Base-by-base conservation (phyloP, 2,113 vertebrate species). In the Capra hircus region DNA sequence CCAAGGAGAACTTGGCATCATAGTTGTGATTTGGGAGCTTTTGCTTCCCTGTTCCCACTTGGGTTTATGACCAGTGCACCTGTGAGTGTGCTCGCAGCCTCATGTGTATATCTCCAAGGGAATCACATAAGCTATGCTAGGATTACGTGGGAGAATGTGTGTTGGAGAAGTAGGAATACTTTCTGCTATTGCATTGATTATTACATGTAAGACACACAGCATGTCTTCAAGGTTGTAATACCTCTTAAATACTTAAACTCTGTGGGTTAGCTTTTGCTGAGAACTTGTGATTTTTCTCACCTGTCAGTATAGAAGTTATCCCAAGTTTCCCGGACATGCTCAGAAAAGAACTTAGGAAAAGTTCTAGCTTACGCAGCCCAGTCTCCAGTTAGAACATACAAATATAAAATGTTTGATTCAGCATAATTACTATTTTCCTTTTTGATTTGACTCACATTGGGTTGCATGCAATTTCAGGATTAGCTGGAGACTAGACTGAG, bases 341-440 rank as follows among this genome's bases (percentile, higher is more conserved):
- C 60, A 48, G 45, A 83, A 96, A 85, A 90, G 74, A 92, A 82
- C 71, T 97, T 53, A 55, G 62, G 80, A 74, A 93, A 95, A 89
- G 60, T 95, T 91, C 50, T 95, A 93, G 59, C 45, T 93, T 94
- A 60, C 86, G 43, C 57, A 91, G 91, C 77, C 83, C 57, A 53
- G 8, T 93, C 21, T 97, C 19, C 45, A 57, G 87, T 97, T 97
- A 88, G 82, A 97, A 84, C 90, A 84, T 85, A 88, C 36, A 98
- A 86, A 95, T 96, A 87, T 52, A 94, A 98, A 83, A 98, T 98
- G 80, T 94, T 96, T 95, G 95, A 97, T 95, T 97, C 86, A 50
- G 67, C 53, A 23, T 97, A 98, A 97, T 97, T 96, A 97, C 74
- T 98, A 3, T 98, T 98, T 98, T 97, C 84, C n/a, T 95, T 94